These are phyloP conservation scores for Callithrix jacchus DNA, from an alignment of 2,113 vertebrate species.

Conservation along the genomic window DNA sequence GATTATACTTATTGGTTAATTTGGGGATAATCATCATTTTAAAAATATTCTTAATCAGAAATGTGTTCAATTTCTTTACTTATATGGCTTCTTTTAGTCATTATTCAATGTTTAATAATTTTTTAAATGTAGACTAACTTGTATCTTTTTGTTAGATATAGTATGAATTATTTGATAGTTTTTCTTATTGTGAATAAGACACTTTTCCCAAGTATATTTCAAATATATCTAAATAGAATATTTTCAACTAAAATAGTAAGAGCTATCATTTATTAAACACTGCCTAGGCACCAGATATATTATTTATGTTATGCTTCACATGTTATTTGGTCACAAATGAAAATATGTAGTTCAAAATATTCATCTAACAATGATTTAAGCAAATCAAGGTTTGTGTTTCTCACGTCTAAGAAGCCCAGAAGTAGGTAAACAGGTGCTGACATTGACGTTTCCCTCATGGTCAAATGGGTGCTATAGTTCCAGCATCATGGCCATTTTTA, in stretches of 20 bases:
- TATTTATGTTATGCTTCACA: not conserved
- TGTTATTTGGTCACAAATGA: not conserved
- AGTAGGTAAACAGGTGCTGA: not conserved
- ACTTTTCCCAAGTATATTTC: not conserved
- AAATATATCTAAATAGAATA: not conserved
- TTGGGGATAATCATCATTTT: not conserved
- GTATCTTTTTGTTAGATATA: not conserved
- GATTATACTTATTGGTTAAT: not conserved
- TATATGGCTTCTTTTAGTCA: not conserved
- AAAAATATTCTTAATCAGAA: not conserved
- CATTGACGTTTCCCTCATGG: not conserved
- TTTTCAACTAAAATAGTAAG: slow-evolving; percentile 4
- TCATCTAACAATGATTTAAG: not conserved
- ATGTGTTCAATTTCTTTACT: not conserved
- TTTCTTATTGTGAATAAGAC: not conserved
- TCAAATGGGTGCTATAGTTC: too few relatives aligned
- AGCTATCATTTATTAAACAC: not conserved
- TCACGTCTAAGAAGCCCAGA: not conserved
- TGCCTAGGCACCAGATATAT: not conserved
- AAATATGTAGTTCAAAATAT: not conserved
- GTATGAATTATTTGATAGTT: not conserved
- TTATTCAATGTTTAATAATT: not conserved
- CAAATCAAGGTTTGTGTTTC: not conserved
- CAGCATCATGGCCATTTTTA: not conserved
- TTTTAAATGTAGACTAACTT: not conserved